These are phyloP conservation scores for Calonectris borealis DNA, from an alignment of 2,113 vertebrate genomes.

Conservation along the genomic window DNA sequence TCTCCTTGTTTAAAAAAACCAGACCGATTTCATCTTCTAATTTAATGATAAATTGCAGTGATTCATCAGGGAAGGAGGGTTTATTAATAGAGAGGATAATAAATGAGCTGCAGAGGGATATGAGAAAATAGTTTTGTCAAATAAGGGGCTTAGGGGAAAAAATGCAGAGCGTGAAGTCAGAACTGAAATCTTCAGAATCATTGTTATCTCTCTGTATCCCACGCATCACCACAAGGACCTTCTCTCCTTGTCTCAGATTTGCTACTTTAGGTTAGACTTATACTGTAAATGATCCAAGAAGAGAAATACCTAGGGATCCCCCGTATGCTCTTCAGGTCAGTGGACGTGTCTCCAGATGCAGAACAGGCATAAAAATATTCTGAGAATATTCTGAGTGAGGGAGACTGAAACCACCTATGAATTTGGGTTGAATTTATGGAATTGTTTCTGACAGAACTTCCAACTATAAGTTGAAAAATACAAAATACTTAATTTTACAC, in stretches of 20 bases:
- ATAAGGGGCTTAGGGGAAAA: background rate
- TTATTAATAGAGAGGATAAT: slow-evolving; percentile 28
- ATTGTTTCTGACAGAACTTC: background rate
- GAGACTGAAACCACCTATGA: background rate
- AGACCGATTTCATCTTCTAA: slow-evolving; percentile 20
- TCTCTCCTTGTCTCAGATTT: background rate
- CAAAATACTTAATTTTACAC: background rate
- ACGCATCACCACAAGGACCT: background rate
- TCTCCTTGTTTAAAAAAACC: slow-evolving; percentile 33
- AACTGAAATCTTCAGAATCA: background rate
- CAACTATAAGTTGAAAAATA: background rate
- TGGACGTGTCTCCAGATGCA: background rate
- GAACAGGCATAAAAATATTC: background rate
- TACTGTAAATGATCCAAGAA: background rate
- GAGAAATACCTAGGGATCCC: background rate
- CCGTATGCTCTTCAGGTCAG: background rate
- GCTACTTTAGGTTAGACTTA: background rate
- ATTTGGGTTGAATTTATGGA: background rate
- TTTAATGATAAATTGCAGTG: slow-evolving; percentile 54
- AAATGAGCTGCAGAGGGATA: background rate
- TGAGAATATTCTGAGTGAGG: background rate
- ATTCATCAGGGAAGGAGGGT: slow-evolving; percentile 30
- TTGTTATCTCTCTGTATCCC: background rate
- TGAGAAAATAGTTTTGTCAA: slow-evolving; percentile 39
- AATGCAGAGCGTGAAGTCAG: background rate